Percentiles rank a stretch among this genome's conserved stretches.
Conservation (phyloP, 1,140 invertebrate species). For the Heterodera schachtii region DNA sequence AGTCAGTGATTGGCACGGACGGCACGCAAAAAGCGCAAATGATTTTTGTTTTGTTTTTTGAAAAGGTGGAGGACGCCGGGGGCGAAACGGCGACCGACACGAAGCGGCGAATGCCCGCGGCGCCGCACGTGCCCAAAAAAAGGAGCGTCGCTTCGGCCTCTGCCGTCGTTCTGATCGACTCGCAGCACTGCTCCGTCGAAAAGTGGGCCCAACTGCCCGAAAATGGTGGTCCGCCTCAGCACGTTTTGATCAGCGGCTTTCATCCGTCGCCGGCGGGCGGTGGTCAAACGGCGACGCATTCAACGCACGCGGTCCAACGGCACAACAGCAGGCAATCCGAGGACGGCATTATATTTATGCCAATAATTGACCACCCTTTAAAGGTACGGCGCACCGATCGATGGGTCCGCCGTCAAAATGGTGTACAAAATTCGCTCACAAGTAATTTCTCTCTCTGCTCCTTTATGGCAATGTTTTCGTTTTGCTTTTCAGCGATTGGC, state of each 20-base stretch:
- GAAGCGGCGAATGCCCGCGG: not conserved
- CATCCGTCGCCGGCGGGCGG: slow-evolving; percentile 17
- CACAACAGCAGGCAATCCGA: not conserved
- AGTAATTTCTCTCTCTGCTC: not conserved
- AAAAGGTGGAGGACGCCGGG: slow-evolving; percentile 16
- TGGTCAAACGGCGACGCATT: not conserved
- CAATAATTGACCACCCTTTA: not conserved
- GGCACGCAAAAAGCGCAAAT: not conserved
- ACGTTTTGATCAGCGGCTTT: not conserved
- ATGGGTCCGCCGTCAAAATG: slow-evolving; percentile 61
- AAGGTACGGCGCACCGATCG: slow-evolving; percentile 55
- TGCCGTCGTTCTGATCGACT: slow-evolving; percentile 40
- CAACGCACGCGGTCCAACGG: not conserved
- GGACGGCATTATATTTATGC: not conserved
- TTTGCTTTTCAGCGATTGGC: slow-evolving; percentile 48
- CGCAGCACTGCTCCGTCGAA: slow-evolving; percentile 40
- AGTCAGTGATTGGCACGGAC: not conserved
- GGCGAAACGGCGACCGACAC: slow-evolving; percentile 16
- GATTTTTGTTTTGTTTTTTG: too few relatives aligned
- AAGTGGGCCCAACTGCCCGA: slow-evolving; percentile 19
- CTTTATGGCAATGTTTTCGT: not conserved
- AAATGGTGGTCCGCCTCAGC: slow-evolving; percentile 28
- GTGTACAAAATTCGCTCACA: slow-evolving; percentile 61
- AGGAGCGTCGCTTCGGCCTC: slow-evolving; percentile 41
- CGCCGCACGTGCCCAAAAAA: slow-evolving; percentile 11